Percentiles rank a stretch among this genome's conserved stretches.
Conservation (phyloP, 2,113 vertebrate species). For the Perca fluviatilis region DNA sequence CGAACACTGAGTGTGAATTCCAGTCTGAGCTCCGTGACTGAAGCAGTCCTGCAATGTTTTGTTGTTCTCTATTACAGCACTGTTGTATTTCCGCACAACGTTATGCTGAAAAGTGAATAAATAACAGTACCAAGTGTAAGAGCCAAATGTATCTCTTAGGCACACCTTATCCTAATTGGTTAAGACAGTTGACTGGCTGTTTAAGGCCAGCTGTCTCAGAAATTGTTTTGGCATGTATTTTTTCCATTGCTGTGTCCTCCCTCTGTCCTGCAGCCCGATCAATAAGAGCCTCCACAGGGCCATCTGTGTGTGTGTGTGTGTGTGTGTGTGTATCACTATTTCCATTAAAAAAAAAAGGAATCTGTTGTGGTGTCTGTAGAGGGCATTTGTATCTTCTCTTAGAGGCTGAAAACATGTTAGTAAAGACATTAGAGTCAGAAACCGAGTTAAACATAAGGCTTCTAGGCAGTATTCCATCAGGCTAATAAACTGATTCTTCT, state of each 20-base stretch:
- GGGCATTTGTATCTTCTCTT: not conserved
- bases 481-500: slow-evolving; percentile 20
- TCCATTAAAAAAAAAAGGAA: not conserved
- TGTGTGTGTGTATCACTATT: slow-evolving; percentile 3
- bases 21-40: slow-evolving; percentile 27
- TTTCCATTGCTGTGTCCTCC: slow-evolving; percentile 60
- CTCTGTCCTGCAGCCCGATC: slow-evolving; percentile 66
- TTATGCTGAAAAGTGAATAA: slow-evolving; percentile 9
- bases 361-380: not conserved
- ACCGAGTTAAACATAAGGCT: not conserved
- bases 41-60: slow-evolving; percentile 8
- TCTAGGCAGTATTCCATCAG: not conserved
- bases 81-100: slow-evolving; percentile 6
- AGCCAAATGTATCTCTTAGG: slow-evolving; percentile 18
- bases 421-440: not conserved
- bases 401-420: not conserved
- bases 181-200: slow-evolving; percentile 41
- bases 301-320: slow-evolving; percentile 47
- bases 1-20: slow-evolving; percentile 33
- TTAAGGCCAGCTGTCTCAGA: slow-evolving; percentile 63
- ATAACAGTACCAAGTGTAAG: not conserved
- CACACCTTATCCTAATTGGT: slow-evolving; percentile 46
- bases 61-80: slow-evolving; percentile 10
- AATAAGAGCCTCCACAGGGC: slow-evolving; percentile 52
- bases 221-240: slow-evolving; percentile 63